Evolutionary conservation across 30 jellyfish, hydroid and myxozoan genomes (phyloP), one percentile per base, ranked within the genome.

Genomic region (Hydractinia symbiolongicarpus): DNA sequence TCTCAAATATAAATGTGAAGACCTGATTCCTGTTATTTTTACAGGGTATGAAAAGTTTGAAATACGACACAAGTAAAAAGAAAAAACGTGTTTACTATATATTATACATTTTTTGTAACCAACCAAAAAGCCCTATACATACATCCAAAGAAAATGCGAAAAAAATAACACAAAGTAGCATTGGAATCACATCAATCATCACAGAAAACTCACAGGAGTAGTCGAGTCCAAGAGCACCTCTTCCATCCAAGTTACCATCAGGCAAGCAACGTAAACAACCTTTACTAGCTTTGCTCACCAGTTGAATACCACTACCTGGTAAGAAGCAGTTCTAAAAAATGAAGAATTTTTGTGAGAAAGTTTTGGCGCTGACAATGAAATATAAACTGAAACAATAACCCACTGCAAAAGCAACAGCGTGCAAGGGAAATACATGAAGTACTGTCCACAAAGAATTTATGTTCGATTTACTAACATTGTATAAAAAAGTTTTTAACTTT

Each of bases 241-340:
- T 55, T 40, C 88, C 86, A 72, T 88, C 96, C 53, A 88, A 82
- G 5, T 55, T 84, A 9, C 96, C 96, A 73, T 73, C 83, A 9
- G 86, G 96, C 8, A 72, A 61, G 20, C 79, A 89, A 19, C 94
- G 71, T 19, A 88, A 44, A 53, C 86, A 88, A 21, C 96, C 96
- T 21, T 85, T 85, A 49, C 89, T 76, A 51, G 78, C 83, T 72
- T 83, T 83, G 73, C 84, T 83, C 60, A 69, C 80, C 60, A 88
- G 58, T 54, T 83, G 96, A 8, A 88, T 62, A 8, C 86, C 96
- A 78, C 90, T 62, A 56, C 96, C 96, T 8, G 94, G 89, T 58
- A 66, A 50, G 73, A 88, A 88, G 58, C 96, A 88, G 53, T 82
- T 89, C 96, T 88, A 30, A 13, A 54, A 44, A 16, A 20, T 19